phyloP scores from a whole-genome alignment of 2,113 vertebrate genomes.

The Chionis minor region DNA sequence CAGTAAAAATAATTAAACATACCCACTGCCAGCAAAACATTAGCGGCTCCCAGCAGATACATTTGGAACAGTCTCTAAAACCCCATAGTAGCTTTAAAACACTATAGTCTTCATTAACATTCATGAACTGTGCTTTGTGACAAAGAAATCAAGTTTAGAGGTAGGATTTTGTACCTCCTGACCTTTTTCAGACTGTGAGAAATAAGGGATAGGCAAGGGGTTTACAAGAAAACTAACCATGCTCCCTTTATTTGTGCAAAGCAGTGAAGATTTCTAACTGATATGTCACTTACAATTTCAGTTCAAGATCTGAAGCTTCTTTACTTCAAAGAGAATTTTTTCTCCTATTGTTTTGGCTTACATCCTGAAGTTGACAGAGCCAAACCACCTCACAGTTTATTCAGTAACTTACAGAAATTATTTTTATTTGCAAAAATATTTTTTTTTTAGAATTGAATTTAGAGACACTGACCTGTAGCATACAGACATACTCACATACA shows the following conservation, averaged over 20 bases:
- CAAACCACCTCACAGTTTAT: not conserved
- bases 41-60: not conserved
- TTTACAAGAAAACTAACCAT: not conserved
- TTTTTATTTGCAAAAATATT: not conserved
- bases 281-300: not conserved
- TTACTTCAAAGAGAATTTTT: not conserved
- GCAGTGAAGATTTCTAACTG: not conserved
- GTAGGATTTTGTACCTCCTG: not conserved
- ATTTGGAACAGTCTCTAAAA: constrained; percentile 7
- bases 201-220: not conserved
- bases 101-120: not conserved
- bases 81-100: not conserved
- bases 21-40: not conserved
- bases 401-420: not conserved
- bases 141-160: not conserved
- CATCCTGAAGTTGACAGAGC: not conserved
- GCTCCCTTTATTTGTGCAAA: not conserved
- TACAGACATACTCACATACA: not conserved
- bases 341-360: not conserved
- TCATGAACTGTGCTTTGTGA: not conserved
- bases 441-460: not conserved
- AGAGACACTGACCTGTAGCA: not conserved
- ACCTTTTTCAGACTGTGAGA: not conserved
- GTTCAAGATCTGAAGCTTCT: not conserved
- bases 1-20: not conserved